These are phyloP conservation scores for Eospalax fontanierii DNA, from an alignment of 2,797 vertebrate species.

Conservation along the genomic window DNA sequence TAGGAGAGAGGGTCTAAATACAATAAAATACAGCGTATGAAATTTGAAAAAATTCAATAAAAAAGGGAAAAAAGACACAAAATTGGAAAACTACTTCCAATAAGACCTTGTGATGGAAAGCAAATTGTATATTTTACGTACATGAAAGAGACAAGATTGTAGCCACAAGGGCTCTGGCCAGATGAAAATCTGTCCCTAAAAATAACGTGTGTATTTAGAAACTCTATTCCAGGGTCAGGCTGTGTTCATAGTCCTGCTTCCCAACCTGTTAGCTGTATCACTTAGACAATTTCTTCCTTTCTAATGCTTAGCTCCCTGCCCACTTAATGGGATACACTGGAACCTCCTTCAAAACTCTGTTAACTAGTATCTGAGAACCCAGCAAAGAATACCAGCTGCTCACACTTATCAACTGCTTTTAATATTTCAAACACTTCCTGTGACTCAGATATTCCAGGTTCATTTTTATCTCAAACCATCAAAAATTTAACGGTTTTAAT, in stretches of 20 bases:
- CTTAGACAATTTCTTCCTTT: neutral
- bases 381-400: neutral
- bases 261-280: neutral
- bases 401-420: neutral
- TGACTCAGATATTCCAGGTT: neutral
- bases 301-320: neutral
- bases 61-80: neutral
- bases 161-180: neutral
- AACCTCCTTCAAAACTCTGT: neutral
- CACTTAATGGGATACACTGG: neutral
- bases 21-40: too few relatives aligned
- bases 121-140: neutral
- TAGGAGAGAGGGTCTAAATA: too few relatives aligned
- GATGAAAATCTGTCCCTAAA: neutral
- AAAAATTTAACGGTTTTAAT: too few relatives aligned
- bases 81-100: neutral
- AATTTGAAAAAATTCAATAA: too few relatives aligned
- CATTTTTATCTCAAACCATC: neutral
- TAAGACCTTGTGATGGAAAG: neutral
- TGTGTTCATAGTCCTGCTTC: neutral
- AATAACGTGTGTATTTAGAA: neutral
- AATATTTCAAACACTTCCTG: conserved; percentile 2
- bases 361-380: neutral
- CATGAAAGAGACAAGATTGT: neutral
- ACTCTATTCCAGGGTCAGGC: neutral